A percentile compares a stretch with the other conserved stretches of the same genome.
These are phyloP conservation scores for Aurelia sp. DNA, from an alignment of 30 jellyfish, hydroid and myxozoan genomes.

Conservation along the genomic window DNA sequence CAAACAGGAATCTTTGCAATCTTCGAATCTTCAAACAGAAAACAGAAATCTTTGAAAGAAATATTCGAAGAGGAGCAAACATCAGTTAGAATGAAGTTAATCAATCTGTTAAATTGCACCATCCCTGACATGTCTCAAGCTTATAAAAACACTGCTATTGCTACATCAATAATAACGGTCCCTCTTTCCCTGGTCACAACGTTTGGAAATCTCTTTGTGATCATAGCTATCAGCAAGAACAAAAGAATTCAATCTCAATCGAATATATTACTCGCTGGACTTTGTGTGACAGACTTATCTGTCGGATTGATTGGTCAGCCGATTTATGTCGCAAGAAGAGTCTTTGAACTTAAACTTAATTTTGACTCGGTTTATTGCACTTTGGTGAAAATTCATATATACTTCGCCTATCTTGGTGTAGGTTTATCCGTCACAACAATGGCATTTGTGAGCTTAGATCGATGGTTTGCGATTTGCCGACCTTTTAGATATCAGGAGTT, in stretches of 20 bases:
- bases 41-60: too few species aligned
- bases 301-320: slow-evolving; percentile 82
- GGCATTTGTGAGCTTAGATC: slow-evolving; percentile 69
- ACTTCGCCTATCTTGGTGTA: slow-evolving; percentile 66
- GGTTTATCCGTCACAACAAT: slow-evolving; percentile 72
- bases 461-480: slow-evolving; percentile 78
- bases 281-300: slow-evolving; percentile 65
- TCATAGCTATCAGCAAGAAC: slow-evolving; percentile 32
- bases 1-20: too few species aligned
- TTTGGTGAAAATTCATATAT: slow-evolving; percentile 22
- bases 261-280: slow-evolving; percentile 51
- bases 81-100: slow-evolving; percentile 2
- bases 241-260: slow-evolving; percentile 43
- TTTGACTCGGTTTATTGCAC: slow-evolving; percentile 12
- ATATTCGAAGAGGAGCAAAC: too few species aligned
- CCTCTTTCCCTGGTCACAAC: slow-evolving; percentile 51
- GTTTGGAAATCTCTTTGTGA: slow-evolving; percentile 43
- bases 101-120: slow-evolving; percentile 11
- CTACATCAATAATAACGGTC: slow-evolving; percentile 18
- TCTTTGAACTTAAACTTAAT: slow-evolving; percentile 14
- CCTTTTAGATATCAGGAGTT: slow-evolving; percentile 52
- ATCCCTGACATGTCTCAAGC: slow-evolving; percentile 11
- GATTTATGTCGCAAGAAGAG: slow-evolving; percentile 35
- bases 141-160: slow-evolving; percentile 24
- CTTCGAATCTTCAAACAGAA: too few species aligned